These are phyloP conservation scores for Sardina pilchardus DNA, from an alignment of 2,113 vertebrate genomes.

Conservation along the genomic window DNA sequence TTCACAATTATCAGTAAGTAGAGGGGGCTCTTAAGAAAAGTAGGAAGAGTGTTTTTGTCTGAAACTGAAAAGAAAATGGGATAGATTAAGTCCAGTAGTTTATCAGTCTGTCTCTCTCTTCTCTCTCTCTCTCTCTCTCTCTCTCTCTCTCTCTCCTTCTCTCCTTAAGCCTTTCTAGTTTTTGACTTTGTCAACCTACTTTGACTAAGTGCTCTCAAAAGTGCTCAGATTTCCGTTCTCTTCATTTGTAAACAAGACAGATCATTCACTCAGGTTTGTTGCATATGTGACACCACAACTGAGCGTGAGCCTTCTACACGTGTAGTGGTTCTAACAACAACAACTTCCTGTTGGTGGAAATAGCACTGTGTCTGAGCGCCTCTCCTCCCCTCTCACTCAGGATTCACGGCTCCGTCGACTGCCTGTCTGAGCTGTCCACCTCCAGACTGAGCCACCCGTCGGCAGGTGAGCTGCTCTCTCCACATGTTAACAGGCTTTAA, in stretches of 20 bases:
- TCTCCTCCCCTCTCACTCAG: conserved; percentile 59
- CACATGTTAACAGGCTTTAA: not conserved
- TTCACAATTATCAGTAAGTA: not conserved
- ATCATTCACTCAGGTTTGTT: not conserved
- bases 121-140: no score
- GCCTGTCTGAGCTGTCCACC: conserved; percentile 83
- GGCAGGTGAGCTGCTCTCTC: conserved; percentile 73
- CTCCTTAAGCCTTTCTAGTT: no score
- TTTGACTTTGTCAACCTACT: not conserved
- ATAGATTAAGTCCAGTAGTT: not conserved
- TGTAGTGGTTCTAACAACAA: not conserved
- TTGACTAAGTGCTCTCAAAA: not conserved
- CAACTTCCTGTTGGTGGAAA: conserved; percentile 1
- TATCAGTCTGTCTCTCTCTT: no score
- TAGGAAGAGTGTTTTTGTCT: not conserved
- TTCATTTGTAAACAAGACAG: not conserved
- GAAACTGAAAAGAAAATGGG: not conserved
- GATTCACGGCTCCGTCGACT: conserved; percentile 88
- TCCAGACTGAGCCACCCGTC: conserved; percentile 78
- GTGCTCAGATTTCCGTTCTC: not conserved
- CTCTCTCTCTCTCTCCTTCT: no score
- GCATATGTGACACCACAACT: not conserved
- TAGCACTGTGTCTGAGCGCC: not conserved
- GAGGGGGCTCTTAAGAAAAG: not conserved
- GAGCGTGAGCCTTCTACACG: not conserved